A percentile compares a stretch with the other conserved stretches of the same genome.
Evolutionary conservation across 1,140 invertebrate genomes (phyloP).

Genomic region (Halotydeus destructor): DNA sequence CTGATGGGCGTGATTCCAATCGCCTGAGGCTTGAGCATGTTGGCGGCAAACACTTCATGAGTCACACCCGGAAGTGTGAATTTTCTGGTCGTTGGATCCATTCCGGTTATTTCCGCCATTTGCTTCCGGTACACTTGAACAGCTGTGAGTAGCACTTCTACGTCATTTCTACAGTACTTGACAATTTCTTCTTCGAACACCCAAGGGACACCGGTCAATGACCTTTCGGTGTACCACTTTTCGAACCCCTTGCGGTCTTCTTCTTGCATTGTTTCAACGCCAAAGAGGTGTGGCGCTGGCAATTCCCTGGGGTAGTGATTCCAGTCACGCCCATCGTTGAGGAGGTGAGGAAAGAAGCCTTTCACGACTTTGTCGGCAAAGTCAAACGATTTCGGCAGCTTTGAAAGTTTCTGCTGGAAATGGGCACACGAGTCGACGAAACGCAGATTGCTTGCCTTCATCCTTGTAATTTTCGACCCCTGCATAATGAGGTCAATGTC

Average conservation of each 20-base stretch:
- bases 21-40: background rate
- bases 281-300: background rate
- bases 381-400: constrained; percentile 5
- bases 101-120: background rate
- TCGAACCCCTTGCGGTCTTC: constrained; percentile 6
- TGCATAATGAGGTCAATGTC: background rate
- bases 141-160: background rate
- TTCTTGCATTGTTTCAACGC: constrained; percentile 4
- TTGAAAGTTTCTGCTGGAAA: background rate
- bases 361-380: background rate
- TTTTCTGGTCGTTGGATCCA: background rate
- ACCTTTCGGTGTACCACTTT: constrained; percentile 5
- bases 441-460: background rate
- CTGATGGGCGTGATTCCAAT: background rate
- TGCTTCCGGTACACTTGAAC: background rate
- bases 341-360: constrained; percentile 8
- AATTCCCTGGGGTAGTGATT: background rate
- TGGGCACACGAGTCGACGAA: constrained; percentile 1
- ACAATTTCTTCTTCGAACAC: background rate
- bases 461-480: background rate
- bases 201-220: background rate
- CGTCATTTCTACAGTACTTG: background rate
- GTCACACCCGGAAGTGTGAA: background rate
- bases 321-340: background rate
- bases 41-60: background rate